These are phyloP conservation scores for Xanthia icteritia DNA, from an alignment of 2,888 invertebrate genomes.

Conservation along the genomic window DNA sequence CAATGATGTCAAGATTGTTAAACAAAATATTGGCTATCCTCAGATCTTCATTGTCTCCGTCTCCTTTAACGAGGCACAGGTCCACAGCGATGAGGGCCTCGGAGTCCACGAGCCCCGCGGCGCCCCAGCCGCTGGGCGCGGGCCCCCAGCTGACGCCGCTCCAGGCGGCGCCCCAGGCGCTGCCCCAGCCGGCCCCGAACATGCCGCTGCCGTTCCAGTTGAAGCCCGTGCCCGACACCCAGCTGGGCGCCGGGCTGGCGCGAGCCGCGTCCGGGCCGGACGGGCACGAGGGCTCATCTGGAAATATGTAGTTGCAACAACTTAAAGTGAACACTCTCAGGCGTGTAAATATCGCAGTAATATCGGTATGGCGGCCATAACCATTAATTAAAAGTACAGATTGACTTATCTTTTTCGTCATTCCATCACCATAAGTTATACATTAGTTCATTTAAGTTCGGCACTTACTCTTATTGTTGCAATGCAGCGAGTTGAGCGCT, in stretches of 20 bases:
- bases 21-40: slow-evolving; percentile 97
- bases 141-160: slow-evolving; percentile 92
- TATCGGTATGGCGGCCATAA: neutral
- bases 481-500: slow-evolving; percentile 76
- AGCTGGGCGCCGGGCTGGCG: slow-evolving; percentile 75
- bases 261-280: slow-evolving; percentile 71
- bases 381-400: neutral
- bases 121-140: slow-evolving; percentile 82
- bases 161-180: slow-evolving; percentile 89
- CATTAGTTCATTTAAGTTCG: no score
- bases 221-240: slow-evolving; percentile 68
- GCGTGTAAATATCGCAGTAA: neutral
- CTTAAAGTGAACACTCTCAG: neutral
- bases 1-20: slow-evolving; percentile 98
- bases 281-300: slow-evolving; percentile 28
- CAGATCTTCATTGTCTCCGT: slow-evolving; percentile 88
- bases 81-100: slow-evolving; percentile 94
- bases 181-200: slow-evolving; percentile 67
- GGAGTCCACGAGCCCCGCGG: slow-evolving; percentile 94
- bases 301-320: neutral
- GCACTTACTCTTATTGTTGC: slow-evolving; percentile 36
- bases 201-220: slow-evolving; percentile 66
- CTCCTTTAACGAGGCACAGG: slow-evolving; percentile 84
- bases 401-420: neutral
- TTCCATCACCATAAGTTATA: neutral